Conservation (phyloP, 1,140 invertebrate species). For the Lordiphosa collinella region DNA sequence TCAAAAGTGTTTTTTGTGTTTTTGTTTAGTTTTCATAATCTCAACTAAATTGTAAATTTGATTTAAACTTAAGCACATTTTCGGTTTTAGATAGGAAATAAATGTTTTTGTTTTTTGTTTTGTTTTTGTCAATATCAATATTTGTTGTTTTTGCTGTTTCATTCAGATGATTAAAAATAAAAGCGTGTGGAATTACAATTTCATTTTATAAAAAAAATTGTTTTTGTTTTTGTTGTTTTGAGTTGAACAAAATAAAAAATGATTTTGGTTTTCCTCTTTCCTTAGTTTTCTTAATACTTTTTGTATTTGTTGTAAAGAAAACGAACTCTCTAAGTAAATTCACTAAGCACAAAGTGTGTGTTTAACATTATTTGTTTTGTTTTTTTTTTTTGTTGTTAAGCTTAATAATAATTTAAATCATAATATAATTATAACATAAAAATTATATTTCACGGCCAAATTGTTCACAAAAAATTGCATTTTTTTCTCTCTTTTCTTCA, state of each 20-base stretch:
- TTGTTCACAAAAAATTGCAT: constrained; percentile 76
- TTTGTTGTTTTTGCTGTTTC: constrained; percentile 13
- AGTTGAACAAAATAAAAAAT: constrained; percentile 26
- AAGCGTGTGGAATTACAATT: constrained; percentile 79
- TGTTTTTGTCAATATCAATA: constrained; percentile 50
- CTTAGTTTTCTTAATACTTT: constrained; percentile 35
- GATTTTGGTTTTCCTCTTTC: constrained; percentile 26
- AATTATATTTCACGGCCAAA: constrained; percentile 69
- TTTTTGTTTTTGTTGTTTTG: constrained; percentile 28
- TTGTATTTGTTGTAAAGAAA: constrained; percentile 5
- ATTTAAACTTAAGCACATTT: constrained; percentile 74
- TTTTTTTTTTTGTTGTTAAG: too few species aligned
- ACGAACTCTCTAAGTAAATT: constrained; percentile 40
- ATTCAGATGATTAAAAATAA: constrained; percentile 61
- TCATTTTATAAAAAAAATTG: constrained; percentile 53
- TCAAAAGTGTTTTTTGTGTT: constrained; percentile 18
- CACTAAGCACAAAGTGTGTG: constrained; percentile 37
- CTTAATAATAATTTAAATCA: constrained; percentile 46
- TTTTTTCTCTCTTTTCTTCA: constrained; percentile 37
- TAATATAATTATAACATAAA: constrained; percentile 53
- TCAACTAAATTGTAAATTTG: constrained; percentile 76
- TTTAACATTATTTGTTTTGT: constrained; percentile 11
- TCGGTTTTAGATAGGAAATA: constrained; percentile 32
- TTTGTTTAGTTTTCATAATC: constrained; percentile 54
- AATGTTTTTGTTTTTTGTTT: constrained; percentile 12